These are phyloP conservation scores for Eucera pruinosa DNA, from an alignment of 2,888 invertebrate species.

Conservation along the genomic window DNA sequence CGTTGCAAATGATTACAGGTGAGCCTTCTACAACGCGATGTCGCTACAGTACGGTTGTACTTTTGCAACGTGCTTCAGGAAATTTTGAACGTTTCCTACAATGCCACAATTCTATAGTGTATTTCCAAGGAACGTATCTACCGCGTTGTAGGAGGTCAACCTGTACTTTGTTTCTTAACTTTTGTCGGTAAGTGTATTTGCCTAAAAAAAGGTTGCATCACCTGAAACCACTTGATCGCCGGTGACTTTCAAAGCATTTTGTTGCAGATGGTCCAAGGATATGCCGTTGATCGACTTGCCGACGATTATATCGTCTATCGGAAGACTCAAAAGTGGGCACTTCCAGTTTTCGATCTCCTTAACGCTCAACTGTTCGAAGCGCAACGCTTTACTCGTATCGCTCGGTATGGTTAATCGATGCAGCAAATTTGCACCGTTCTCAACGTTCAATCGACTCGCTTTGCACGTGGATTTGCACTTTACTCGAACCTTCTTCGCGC, in stretches of 20 bases:
- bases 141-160: no score
- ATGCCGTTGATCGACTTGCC: slow-evolving; percentile 85
- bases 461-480: slow-evolving; percentile 68
- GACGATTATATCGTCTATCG: slow-evolving; percentile 83
- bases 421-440: slow-evolving; percentile 40
- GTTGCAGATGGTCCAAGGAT: slow-evolving; percentile 83
- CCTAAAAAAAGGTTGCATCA: no score
- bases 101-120: no score
- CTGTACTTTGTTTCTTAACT: no score
- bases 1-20: no score
- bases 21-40: no score
- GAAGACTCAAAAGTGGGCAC: slow-evolving; percentile 78
- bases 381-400: slow-evolving; percentile 66
- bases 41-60: no score
- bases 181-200: slow-evolving; percentile 35
- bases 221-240: slow-evolving; percentile 85
- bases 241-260: slow-evolving; percentile 84
- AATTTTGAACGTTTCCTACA: no score
- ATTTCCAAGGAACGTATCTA: no score
- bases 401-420: slow-evolving; percentile 54
- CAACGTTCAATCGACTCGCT: slow-evolving; percentile 55
- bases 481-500: slow-evolving; percentile 60
- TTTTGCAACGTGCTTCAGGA: no score
- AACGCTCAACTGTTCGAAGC: slow-evolving; percentile 76
- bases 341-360: slow-evolving; percentile 65